Evolutionary conservation across 1,140 invertebrate species (phyloP), one percentile per base, ranked within the genome.

Genomic region (Coelopa frigida): DNA sequence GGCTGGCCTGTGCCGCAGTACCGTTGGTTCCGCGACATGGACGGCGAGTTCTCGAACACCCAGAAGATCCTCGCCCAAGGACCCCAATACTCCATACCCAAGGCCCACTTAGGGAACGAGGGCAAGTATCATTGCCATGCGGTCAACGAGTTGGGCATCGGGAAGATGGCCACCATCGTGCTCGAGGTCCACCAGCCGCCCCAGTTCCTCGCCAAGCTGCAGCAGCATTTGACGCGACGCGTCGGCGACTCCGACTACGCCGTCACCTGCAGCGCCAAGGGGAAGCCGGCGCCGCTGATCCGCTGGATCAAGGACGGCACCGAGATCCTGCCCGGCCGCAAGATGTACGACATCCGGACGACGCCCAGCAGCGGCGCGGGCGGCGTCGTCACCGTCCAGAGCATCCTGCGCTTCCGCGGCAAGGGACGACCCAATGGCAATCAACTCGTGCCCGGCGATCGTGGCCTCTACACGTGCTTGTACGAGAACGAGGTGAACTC

Each of bases 401-500:
- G 87, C 49, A 84, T 82, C 3, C 71, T 94, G 1, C 78, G 77
- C 51, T 94, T 93, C 65, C 72, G 74, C 27, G 89, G 89, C 6
- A 79, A 82, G 49, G 81, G 80, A 0, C 74, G 89, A 23, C 80
- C 82, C 0, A 79, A 83, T 49, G 78, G 77, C 1, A 87, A 89
- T 58, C 80, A 87, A 57, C 71, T 93, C 22, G 62, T 89, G 17
- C 85, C 89, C 0, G 78, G 78, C 33, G 91, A 94, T 68, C 77
- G 89, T n/a, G 92, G 91, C 8, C 78, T 84, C 6, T 94, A 93
- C 66, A 81, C 84, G 3, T 94, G 91, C 61, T 77, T 84, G 2
- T 93, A 93, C 65, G 82, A 88, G 58, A 94, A 95, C 60, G 87
- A 89, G 63, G 87, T 93, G 2, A 89, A 87, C 56, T 81, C 80